Conservation (phyloP, 1,140 invertebrate species). For the Phocides pigmalion region DNA sequence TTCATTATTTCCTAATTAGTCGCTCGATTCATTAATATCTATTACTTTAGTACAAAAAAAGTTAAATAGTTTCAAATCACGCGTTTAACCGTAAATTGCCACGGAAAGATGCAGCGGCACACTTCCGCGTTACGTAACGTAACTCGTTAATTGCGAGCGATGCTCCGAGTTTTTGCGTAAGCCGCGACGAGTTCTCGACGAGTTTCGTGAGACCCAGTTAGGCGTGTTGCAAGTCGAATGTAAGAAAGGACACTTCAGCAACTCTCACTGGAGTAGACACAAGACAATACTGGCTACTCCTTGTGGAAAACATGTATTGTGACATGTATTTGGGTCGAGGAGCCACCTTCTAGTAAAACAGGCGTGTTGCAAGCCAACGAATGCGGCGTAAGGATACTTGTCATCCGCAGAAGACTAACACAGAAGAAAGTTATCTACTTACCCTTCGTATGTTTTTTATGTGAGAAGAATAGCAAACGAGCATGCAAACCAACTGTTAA, state of each 20-base stretch:
- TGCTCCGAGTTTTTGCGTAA: conserved; percentile 25
- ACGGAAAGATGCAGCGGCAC: conserved; percentile 13
- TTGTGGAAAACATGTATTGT: background rate
- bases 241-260: background rate
- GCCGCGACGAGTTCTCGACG: background rate
- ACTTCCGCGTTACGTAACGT: conserved; percentile 19
- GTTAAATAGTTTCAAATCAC: no score
- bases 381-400: background rate
- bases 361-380: background rate
- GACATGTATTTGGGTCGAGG: background rate
- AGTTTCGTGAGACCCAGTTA: background rate
- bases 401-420: no score
- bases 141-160: conserved; percentile 27
- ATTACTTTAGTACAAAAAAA: no score
- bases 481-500: no score
- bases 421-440: no score
- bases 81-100: background rate
- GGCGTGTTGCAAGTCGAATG: background rate
- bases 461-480: no score
- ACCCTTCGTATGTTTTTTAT: no score
- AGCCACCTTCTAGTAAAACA: background rate
- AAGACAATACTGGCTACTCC: background rate
- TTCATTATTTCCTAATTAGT: no score
- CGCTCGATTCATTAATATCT: no score
- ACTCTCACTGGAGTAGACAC: background rate